These are phyloP conservation scores for Pomatorhinus ruficollis DNA, from an alignment of 2,113 vertebrate species.

Conservation along the genomic window DNA sequence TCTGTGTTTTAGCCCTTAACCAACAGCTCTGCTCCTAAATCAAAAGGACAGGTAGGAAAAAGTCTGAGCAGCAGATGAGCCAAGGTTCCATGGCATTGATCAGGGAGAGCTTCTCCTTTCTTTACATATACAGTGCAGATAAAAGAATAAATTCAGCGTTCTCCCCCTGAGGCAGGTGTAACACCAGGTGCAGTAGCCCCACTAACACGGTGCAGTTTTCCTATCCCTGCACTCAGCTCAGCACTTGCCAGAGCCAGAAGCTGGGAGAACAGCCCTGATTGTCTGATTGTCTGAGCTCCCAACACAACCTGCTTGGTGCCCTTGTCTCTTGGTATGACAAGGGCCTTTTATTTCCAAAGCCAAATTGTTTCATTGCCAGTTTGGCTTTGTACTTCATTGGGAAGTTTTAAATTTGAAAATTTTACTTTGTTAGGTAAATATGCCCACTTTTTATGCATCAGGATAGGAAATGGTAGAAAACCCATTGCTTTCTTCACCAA, in stretches of 20 bases:
- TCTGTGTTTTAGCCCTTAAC: neutral
- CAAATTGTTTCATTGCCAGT: neutral
- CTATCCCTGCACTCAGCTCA: neutral
- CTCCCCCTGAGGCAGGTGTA: neutral
- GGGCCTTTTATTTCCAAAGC: neutral
- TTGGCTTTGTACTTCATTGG: neutral
- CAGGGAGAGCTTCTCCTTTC: neutral
- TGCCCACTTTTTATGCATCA: neutral
- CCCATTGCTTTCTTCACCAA: neutral
- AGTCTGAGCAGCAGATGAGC: neutral
- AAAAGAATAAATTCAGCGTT: neutral
- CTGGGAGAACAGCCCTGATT: neutral
- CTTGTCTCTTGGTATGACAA: neutral
- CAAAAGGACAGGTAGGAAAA: neutral
- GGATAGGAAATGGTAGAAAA: neutral
- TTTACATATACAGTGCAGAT: neutral
- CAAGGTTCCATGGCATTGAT: neutral
- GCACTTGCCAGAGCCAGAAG: neutral
- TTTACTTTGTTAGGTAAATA: neutral
- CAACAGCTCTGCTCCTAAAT: neutral
- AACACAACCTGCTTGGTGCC: neutral
- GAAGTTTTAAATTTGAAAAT: neutral
- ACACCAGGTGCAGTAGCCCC: neutral
- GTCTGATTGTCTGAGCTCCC: neutral
- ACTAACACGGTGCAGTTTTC: rapidly evolving